Evolutionary conservation across 2,113 vertebrate species (phyloP), one percentile per base, ranked within the genome.

Genomic region (Acrocephalus kingi): DNA sequence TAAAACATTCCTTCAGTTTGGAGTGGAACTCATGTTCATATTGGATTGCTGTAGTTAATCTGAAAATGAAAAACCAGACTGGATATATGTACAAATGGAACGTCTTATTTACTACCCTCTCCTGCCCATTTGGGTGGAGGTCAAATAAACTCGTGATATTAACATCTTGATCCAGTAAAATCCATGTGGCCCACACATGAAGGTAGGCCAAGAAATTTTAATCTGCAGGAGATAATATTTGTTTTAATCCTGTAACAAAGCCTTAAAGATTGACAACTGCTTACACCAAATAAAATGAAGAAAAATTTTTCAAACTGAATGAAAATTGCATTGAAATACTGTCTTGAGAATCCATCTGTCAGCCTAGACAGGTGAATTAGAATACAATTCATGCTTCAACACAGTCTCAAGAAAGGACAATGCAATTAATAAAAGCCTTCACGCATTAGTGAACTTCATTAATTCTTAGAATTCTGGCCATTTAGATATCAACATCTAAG

Each of bases 61-160:
- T 33, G 67, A 27, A 69, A 45, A 73, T 17, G 2, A 35, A 55
- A 87, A 71, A 39, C 10, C 21, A 9, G 22, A 20, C 22, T 20
- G n/a, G 25, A 49, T 11, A 15, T 1, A 12, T 0, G 15, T 9
- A 41, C 22, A 52, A 41, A 49, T 6, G 3, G 15, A 81, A 48
- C 5, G 5, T 15, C 28, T 74, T 24, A 28, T 43, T 49, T 43
- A 30, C 2, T 15, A 11, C 17, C 7, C 4, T 3, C 24, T 77
- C 23, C 33, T 73, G 46, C 4, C 22, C 25, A 0, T 10, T 19
- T 27, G 15, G 6, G 10, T 45, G 11, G 25, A 17, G 21, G 20
- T 49, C 41, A 73, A 24, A 39, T 15, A 39, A 54, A 71, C 23
- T 3, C 35, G 33, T 24, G 21, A 35, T 46, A 61, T 18, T 22